phyloP scores from a whole-genome alignment of 2,888 invertebrate genomes.

The Drosophila rubida region DNA sequence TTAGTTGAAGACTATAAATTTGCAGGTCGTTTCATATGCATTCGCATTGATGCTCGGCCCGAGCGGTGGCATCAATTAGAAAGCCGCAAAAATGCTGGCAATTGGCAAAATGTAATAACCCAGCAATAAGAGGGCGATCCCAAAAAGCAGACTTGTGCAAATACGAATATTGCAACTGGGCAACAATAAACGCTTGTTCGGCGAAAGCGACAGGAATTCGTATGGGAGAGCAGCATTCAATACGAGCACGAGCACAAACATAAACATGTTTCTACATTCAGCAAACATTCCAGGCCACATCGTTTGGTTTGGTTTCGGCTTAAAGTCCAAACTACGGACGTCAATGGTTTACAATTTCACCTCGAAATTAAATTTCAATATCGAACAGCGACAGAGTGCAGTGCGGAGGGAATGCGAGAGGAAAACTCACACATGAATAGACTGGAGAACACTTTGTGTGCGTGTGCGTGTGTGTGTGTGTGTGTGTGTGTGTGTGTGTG shows the following conservation, averaged over 20 bases:
- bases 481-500: slow-evolving; percentile 15
- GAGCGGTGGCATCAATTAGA: slow-evolving; percentile 8
- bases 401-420: not conserved
- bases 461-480: slow-evolving; percentile 16
- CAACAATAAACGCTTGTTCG: slow-evolving; percentile 39
- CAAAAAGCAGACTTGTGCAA: slow-evolving; percentile 29
- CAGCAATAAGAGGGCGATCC: slow-evolving; percentile 40
- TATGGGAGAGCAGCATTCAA: not conserved
- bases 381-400: slow-evolving; percentile 2
- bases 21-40: not conserved
- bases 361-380: slow-evolving; percentile 69
- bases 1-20: slow-evolving; percentile 7
- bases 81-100: slow-evolving; percentile 27
- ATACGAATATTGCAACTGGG: slow-evolving; percentile 12
- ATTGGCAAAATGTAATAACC: slow-evolving; percentile 44
- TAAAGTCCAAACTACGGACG: slow-evolving; percentile 55
- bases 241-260: slow-evolving; percentile 34
- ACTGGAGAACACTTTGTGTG: slow-evolving; percentile 11
- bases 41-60: not conserved
- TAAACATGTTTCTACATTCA: slow-evolving; percentile 26
- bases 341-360: slow-evolving; percentile 59
- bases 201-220: not conserved
- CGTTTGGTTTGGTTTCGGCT: slow-evolving; percentile 43
- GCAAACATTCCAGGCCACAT: slow-evolving; percentile 55
- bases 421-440: slow-evolving; percentile 9